A percentile compares a stretch with the other conserved stretches of the same genome.
Evolutionary conservation across 2,113 vertebrate species (phyloP).

Genomic region (Peromyscus californicus): DNA sequence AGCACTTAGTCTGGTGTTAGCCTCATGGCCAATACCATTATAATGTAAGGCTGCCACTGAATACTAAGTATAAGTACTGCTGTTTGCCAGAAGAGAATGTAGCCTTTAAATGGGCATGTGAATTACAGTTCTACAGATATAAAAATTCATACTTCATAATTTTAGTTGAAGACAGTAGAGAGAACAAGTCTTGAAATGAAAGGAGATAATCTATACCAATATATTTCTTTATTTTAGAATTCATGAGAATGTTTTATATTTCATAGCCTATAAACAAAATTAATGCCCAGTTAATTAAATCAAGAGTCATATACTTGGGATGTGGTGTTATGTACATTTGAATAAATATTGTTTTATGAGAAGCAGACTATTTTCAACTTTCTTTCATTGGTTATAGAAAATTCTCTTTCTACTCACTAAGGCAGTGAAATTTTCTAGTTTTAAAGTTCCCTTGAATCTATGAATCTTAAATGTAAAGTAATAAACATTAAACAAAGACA

Average conservation of each 20-base stretch:
- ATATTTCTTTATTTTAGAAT: constrained; percentile 41
- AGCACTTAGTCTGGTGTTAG: background rate
- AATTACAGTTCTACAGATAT: background rate
- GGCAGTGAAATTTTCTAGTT: background rate
- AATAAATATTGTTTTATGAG: constrained; percentile 35
- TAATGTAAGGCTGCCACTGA: background rate
- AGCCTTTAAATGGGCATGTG: background rate
- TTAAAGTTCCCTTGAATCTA: background rate
- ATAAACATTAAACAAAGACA: background rate
- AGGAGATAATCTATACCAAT: background rate
- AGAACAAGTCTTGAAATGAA: background rate
- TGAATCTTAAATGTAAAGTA: constrained; percentile 3
- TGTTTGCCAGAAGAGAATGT: background rate
- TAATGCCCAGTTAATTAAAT: constrained; percentile 27
- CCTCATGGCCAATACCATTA: background rate
- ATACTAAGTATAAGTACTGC: background rate
- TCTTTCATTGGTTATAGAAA: constrained; percentile 24
- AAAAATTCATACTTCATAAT: constrained; percentile 38
- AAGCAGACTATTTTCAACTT: background rate
- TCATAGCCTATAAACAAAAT: constrained; percentile 47
- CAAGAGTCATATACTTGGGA: background rate
- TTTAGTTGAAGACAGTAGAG: background rate
- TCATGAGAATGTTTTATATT: background rate
- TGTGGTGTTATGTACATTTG: background rate
- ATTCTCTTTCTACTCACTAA: background rate